Evolutionary conservation across 2,113 vertebrate species (phyloP).

Genomic region (Corythoichthys haematopterus): DNA sequence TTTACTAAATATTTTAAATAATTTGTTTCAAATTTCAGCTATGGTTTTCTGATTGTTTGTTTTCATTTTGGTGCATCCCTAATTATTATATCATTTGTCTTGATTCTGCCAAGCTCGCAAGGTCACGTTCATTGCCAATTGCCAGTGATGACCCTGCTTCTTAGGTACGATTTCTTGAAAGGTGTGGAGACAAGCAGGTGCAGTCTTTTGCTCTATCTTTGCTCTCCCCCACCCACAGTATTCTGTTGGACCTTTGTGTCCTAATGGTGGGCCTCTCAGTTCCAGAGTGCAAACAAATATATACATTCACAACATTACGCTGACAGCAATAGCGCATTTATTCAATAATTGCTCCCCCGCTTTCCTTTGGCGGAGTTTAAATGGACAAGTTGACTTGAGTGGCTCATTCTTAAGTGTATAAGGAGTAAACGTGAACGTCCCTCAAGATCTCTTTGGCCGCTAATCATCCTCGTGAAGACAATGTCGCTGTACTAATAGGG

Average conservation of each 20-base stretch:
- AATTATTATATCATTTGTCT: not conserved
- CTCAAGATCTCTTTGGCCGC: conserved; percentile 31
- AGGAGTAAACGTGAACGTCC: conserved; percentile 36
- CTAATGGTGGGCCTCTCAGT: conserved; percentile 42
- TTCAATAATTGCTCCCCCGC: conserved; percentile 27
- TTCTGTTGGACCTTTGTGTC: conserved; percentile 58
- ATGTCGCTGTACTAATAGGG: conserved; percentile 22
- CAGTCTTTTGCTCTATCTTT: conserved; percentile 27
- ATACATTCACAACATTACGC: conserved; percentile 26
- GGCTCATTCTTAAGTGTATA: conserved; percentile 24
- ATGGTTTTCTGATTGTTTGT: too few species aligned
- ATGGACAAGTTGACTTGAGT: conserved; percentile 34
- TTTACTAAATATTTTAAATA: too few species aligned
- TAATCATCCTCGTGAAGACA: conserved; percentile 28
- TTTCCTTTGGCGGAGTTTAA: conserved; percentile 13
- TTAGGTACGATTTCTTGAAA: not conserved
- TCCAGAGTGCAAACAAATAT: conserved; percentile 27
- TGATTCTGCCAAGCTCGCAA: not conserved
- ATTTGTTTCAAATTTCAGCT: too few species aligned
- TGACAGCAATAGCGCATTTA: conserved; percentile 24
- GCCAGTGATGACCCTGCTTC: too few species aligned
- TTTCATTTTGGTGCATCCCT: too few species aligned
- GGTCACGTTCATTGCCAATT: not conserved
- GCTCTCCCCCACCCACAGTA: conserved; percentile 10
- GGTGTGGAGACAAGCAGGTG: conserved; percentile 46